A percentile compares a stretch with the other conserved stretches of the same genome.
Evolutionary conservation across 2,113 vertebrate species (phyloP).

Genomic region (Pteruthius melanotis): DNA sequence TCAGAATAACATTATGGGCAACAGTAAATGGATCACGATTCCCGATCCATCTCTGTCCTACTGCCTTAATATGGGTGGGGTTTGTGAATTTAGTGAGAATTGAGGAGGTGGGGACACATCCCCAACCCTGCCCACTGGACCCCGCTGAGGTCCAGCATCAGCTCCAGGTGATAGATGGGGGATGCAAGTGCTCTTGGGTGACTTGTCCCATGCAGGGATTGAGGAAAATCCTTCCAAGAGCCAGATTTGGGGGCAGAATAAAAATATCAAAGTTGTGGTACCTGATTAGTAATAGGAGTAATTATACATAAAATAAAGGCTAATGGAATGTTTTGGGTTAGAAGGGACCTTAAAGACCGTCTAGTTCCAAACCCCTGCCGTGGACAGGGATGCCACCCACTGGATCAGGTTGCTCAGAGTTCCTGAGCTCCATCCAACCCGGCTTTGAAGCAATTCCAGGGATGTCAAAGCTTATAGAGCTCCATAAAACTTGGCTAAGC

Average conservation of each 20-base stretch:
- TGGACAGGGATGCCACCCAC: not conserved
- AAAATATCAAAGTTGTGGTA: not conserved
- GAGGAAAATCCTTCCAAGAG: not conserved
- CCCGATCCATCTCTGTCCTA: fast-evolving
- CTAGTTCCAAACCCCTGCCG: not conserved
- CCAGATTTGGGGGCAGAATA: not conserved
- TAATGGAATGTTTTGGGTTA: not conserved
- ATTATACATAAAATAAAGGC: not conserved
- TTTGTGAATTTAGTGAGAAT: not conserved
- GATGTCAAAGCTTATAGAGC: not conserved
- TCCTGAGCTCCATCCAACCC: not conserved
- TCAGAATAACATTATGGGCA: not conserved
- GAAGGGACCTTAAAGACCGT: not conserved
- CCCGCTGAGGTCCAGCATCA: not conserved
- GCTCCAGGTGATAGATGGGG: too few species aligned
- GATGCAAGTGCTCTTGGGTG: not conserved
- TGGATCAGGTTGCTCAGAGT: not conserved
- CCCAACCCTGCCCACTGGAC: fast-evolving
- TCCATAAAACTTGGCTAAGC: not conserved
- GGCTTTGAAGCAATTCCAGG: not conserved
- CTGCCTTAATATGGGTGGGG: fast-evolving
- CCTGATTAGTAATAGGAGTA: not conserved
- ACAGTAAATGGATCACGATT: fast-evolving
- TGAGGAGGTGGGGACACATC: not conserved
- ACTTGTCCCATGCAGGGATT: not conserved